phyloP scores from a whole-genome alignment of 2,888 invertebrate species.

The Scaptomyza reducta region DNA sequence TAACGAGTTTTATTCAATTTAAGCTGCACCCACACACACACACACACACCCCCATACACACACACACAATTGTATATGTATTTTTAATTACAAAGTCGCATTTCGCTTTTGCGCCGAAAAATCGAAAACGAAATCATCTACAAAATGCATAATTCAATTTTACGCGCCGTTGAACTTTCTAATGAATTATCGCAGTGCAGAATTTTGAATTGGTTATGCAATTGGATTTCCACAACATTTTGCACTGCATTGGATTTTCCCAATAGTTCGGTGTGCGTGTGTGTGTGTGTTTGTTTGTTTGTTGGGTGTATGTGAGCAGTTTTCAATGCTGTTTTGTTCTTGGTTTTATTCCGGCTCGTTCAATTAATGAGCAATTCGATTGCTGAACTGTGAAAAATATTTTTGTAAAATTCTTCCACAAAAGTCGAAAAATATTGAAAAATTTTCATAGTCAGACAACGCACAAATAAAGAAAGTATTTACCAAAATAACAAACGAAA shows the following conservation, averaged over 20 bases:
- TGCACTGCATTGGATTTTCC: slow-evolving; percentile 44
- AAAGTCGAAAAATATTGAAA: background rate
- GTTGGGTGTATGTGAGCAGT: slow-evolving; percentile 13
- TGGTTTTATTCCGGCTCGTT: slow-evolving; percentile 32
- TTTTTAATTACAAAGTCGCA: slow-evolving; percentile 50
- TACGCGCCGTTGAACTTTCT: slow-evolving; percentile 72
- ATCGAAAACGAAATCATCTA: slow-evolving; percentile 65
- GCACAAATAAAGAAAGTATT: slow-evolving; percentile 5
- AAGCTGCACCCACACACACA: background rate
- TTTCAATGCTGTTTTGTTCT: slow-evolving; percentile 27
- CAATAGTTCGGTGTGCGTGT: slow-evolving; percentile 13
- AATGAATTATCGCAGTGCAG: slow-evolving; percentile 65
- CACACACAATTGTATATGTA: background rate
- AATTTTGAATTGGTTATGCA: slow-evolving; percentile 48
- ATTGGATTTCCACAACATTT: slow-evolving; percentile 69
- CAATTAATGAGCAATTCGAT: slow-evolving; percentile 70
- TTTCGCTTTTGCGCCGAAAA: slow-evolving; percentile 27
- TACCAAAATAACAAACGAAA: background rate
- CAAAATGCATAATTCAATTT: slow-evolving; percentile 76
- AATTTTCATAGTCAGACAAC: background rate
- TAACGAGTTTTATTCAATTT: slow-evolving; percentile 11
- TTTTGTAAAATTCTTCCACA: slow-evolving; percentile 3
- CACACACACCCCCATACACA: background rate
- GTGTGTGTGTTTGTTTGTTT: slow-evolving; percentile 16
- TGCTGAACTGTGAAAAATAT: slow-evolving; percentile 53